A percentile compares a stretch with the other conserved stretches of the same genome.
phyloP scores from a whole-genome alignment of 2,113 vertebrate species.

The Apeltes quadracus region DNA sequence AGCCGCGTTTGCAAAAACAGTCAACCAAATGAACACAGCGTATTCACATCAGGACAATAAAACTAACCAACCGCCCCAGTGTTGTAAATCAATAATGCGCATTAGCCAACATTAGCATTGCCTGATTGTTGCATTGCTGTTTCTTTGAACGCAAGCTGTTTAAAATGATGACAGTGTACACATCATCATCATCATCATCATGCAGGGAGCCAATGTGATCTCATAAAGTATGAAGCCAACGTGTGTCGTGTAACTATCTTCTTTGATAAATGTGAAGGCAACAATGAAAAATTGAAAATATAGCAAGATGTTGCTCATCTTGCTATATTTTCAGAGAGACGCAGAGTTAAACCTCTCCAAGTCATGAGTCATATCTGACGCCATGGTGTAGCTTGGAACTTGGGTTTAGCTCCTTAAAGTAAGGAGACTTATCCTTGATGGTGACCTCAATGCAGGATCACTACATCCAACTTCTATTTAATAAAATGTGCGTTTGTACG shows the following conservation, averaged over 20 bases:
- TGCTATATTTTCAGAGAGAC: background rate
- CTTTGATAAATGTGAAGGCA: background rate
- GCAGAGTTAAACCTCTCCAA: constrained; percentile 10
- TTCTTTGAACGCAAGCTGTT: constrained; percentile 28
- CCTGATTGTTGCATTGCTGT: constrained; percentile 18
- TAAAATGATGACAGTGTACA: constrained; percentile 20
- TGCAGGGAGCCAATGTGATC: background rate
- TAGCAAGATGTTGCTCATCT: background rate
- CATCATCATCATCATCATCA: constrained; percentile 31
- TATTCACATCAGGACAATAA: constrained; percentile 50
- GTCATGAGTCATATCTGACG: too few relatives aligned
- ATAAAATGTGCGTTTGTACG: constrained; percentile 45
- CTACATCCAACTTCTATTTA: constrained; percentile 52
- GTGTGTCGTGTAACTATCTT: background rate
- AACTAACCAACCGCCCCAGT: constrained; percentile 32
- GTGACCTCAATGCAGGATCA: constrained; percentile 39
- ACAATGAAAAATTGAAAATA: background rate
- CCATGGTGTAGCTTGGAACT: too few relatives aligned
- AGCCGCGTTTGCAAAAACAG: too few relatives aligned
- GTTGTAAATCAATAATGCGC: constrained; percentile 43
- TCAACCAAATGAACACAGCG: constrained; percentile 39
- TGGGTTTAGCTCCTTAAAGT: constrained; percentile 27
- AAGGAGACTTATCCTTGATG: constrained; percentile 53
- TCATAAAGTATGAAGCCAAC: background rate
- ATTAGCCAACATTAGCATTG: constrained; percentile 48